Percentiles rank a stretch among this genome's conserved stretches.
These are phyloP conservation scores for Vulpes lagopus DNA, from an alignment of 2,113 vertebrate genomes.

Conservation along the genomic window DNA sequence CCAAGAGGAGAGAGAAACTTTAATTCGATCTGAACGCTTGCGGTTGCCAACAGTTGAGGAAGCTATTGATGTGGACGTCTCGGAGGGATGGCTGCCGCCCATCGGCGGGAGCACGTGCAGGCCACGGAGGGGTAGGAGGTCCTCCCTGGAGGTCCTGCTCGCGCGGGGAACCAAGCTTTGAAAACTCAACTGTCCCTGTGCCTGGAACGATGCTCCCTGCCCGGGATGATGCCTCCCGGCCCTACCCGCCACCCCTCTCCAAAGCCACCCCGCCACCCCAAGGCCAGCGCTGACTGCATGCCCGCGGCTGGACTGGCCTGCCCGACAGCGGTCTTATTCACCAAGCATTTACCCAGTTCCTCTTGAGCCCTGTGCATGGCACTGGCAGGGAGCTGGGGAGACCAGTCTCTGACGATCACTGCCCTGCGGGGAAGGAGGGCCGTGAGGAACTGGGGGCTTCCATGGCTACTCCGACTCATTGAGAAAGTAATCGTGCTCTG, in stretches of 20 bases:
- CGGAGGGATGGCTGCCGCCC: neutral
- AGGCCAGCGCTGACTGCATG: neutral
- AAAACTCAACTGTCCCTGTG: neutral
- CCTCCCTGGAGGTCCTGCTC: neutral
- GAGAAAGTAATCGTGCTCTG: neutral
- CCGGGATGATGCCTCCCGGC: neutral
- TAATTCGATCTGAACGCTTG: neutral
- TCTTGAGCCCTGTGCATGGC: neutral
- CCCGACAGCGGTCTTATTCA: neutral
- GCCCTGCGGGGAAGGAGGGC: neutral
- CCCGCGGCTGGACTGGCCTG: neutral
- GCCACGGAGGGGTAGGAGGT: neutral
- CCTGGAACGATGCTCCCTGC: neutral
- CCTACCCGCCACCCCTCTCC: neutral
- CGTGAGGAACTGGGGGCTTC: neutral
- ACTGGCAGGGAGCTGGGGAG: neutral
- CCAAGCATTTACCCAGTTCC: neutral
- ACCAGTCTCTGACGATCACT: neutral
- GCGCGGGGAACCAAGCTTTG: neutral
- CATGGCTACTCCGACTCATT: neutral
- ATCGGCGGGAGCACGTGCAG: neutral
- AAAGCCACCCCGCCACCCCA: neutral
- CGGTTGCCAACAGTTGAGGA: neutral
- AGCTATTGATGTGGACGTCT: neutral
- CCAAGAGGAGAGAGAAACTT: neutral